Percentiles rank a stretch among this genome's conserved stretches.
Evolutionary conservation across 2,797 vertebrate species (phyloP).

Genomic region (Podarcis siculus): DNA sequence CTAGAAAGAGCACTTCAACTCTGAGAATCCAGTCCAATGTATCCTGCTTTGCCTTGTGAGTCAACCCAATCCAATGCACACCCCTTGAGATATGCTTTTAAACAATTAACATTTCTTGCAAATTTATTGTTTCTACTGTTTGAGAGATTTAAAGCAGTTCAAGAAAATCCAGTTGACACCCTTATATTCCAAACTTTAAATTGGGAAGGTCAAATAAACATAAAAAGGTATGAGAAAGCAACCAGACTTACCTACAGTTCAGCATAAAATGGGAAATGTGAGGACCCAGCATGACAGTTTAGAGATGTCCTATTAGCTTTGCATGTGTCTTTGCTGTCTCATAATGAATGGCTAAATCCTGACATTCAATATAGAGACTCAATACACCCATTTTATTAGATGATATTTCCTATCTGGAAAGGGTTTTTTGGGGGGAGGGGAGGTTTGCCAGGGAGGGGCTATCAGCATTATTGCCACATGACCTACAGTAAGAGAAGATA

Average conservation of each 20-base stretch:
- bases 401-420: background rate
- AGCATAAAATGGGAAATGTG: background rate
- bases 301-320: conserved; percentile 7
- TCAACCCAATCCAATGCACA: no score
- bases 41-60: no score
- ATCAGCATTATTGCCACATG: background rate
- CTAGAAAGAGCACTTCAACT: no score
- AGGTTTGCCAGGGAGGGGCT: background rate
- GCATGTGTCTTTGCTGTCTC: background rate
- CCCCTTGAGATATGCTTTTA: background rate
- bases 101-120: background rate
- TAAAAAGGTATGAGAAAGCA: background rate
- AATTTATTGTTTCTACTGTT: background rate
- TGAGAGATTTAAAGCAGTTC: background rate
- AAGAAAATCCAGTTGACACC: background rate
- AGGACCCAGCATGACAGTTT: fast-evolving
- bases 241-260: background rate
- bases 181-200: background rate
- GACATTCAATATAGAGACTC: fast-evolving
- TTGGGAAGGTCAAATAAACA: background rate
- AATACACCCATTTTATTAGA: background rate
- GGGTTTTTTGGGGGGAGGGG: no score
- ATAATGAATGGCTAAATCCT: background rate
- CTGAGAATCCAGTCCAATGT: no score
- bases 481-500: background rate